phyloP scores from a whole-genome alignment of 2,888 invertebrate genomes.

The Camptogramma bilineatum region DNA sequence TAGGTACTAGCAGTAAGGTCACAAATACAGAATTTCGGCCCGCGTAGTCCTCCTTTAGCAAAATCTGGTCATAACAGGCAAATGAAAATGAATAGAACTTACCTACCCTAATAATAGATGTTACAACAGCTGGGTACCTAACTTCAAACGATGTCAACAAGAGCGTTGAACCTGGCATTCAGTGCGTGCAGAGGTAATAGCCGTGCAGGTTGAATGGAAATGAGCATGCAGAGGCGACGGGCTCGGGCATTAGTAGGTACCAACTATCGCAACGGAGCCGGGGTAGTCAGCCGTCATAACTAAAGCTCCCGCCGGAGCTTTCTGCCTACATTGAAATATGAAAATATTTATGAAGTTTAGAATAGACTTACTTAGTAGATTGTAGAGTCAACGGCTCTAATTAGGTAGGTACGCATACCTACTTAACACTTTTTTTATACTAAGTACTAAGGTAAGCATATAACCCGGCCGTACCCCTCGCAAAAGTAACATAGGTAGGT shows the following conservation, averaged over 20 bases:
- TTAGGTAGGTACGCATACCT: no score
- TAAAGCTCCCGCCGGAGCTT: slow-evolving; percentile 6
- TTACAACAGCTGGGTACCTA: slow-evolving; percentile 5
- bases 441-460: no score
- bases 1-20: no score
- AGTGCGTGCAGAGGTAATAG: slow-evolving; percentile 58
- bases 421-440: no score
- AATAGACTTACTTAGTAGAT: no score
- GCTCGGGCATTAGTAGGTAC: slow-evolving; percentile 54
- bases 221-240: slow-evolving; percentile 53
- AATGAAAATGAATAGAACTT: neutral
- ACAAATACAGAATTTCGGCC: no score
- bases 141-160: slow-evolving; percentile 55
- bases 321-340: slow-evolving; percentile 5
- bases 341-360: neutral
- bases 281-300: slow-evolving; percentile 33
- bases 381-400: no score
- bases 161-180: slow-evolving; percentile 50
- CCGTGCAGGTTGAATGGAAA: slow-evolving; percentile 51
- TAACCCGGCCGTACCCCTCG: no score
- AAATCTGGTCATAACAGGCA: no score
- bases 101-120: neutral
- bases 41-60: no score
- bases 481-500: no score
- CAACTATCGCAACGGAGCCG: slow-evolving; percentile 51